Conservation (phyloP, 2,888 invertebrate species). For the Plutella xylostella region DNA sequence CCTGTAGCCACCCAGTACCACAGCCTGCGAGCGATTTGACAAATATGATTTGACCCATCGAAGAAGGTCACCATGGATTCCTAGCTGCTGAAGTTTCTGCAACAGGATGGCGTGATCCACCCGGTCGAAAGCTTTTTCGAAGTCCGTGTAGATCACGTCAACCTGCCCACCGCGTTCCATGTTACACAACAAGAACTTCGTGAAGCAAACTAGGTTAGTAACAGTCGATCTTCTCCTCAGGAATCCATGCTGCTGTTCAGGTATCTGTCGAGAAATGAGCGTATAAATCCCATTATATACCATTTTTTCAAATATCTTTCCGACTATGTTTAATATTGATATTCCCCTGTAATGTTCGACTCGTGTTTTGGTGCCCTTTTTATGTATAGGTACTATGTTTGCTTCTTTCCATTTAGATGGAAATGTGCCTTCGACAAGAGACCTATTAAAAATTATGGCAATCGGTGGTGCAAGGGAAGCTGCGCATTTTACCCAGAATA, state of each 20-base stretch:
- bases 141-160: constrained; percentile 7
- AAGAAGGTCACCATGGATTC: not conserved
- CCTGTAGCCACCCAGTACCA: constrained; percentile 13
- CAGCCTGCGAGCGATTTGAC: constrained; percentile 13
- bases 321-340: not conserved
- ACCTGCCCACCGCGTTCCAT: not conserved
- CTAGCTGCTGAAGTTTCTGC: not conserved
- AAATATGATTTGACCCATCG: constrained; percentile 9
- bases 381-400: constrained; percentile 1
- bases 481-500: too few relatives aligned
- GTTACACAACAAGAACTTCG: too few relatives aligned
- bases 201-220: too few relatives aligned
- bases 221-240: too few relatives aligned
- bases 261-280: not conserved
- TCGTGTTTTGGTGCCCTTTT: constrained; percentile 1
- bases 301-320: not conserved
- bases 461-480: too few relatives aligned
- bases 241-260: constrained; percentile 43
- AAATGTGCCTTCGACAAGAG: not conserved
- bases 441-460: constrained; percentile 29
- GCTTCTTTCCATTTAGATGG: not conserved
- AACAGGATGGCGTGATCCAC: not conserved
- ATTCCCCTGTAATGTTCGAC: not conserved
- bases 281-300: not conserved
- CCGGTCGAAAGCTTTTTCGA: constrained; percentile 17